phyloP scores from a whole-genome alignment of 2,113 vertebrate species.

The Pica pica region DNA sequence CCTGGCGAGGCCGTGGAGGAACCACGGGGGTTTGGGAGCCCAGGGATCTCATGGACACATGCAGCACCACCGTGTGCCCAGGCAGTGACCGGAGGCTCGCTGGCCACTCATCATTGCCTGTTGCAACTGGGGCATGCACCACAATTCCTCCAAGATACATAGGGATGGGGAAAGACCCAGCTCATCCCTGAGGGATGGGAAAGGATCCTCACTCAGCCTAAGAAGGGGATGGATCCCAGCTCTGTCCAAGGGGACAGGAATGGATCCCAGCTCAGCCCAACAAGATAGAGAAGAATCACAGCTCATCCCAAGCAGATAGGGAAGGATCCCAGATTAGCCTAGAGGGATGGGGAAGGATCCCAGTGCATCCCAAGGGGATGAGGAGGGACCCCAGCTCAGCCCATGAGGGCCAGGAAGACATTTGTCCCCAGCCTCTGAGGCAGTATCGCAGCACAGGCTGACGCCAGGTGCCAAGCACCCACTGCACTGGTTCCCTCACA shows the following conservation, averaged over 20 bases:
- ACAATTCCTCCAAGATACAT: fast-evolving
- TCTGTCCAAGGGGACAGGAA: fast-evolving
- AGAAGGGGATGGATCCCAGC: neutral
- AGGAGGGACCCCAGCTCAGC: neutral
- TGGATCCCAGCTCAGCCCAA: neutral
- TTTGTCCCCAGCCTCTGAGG: neutral
- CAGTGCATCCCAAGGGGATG: neutral
- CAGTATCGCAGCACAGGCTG: neutral
- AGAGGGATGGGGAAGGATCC: neutral
- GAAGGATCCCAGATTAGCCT: neutral
- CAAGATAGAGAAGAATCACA: neutral
- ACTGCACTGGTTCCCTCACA: neutral
- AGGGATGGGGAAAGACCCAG: neutral
- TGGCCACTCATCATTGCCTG: neutral
- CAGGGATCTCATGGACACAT: neutral
- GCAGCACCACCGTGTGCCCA: neutral
- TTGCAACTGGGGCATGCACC: fast-evolving
- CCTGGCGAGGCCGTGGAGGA: neutral
- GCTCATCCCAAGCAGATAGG: neutral
- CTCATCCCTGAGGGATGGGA: neutral
- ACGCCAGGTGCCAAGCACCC: fast-evolving
- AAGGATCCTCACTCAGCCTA: neutral
- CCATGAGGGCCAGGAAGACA: fast-evolving
- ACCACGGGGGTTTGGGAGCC: neutral
- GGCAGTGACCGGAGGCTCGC: fast-evolving